Conservation (phyloP, 2,888 invertebrate genomes). For the Troglohyphantes excavatus region DNA sequence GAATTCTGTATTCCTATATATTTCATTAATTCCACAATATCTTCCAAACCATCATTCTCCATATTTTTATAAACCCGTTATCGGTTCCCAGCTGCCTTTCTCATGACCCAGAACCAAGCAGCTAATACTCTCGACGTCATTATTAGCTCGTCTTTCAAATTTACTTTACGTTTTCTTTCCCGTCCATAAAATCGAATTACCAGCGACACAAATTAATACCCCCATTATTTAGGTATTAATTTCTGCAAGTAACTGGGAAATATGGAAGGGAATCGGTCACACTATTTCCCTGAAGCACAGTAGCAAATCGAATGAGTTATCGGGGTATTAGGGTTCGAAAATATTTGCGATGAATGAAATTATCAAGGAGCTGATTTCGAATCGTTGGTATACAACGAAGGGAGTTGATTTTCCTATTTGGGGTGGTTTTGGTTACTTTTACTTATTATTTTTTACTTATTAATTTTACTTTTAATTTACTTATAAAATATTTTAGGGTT, state of each 20-base stretch:
- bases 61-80: background rate
- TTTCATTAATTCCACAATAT: too few species aligned
- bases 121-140: conserved; percentile 36
- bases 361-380: conserved; percentile 27
- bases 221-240: conserved; percentile 52
- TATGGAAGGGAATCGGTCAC: background rate
- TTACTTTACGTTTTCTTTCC: conserved; percentile 1
- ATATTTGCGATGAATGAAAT: background rate
- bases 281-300: conserved; percentile 22
- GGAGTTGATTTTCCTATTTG: too few species aligned
- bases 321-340: background rate
- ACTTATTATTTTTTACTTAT: too few species aligned
- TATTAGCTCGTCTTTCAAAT: conserved; percentile 46
- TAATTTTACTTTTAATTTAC: too few species aligned
- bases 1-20: too few species aligned
- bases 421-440: too few species aligned
- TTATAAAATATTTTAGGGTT: too few species aligned
- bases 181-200: conserved; percentile 51
- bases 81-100: background rate
- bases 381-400: too few species aligned
- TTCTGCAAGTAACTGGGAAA: conserved; percentile 20
- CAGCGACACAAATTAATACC: conserved; percentile 42
- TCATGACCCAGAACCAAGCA: background rate
- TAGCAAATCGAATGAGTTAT: conserved; percentile 18
- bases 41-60: too few species aligned